Evolutionary conservation across 2,797 vertebrate species (phyloP), one percentile per base, ranked within the genome.

Genomic region (Gymnocypris eckloni): DNA sequence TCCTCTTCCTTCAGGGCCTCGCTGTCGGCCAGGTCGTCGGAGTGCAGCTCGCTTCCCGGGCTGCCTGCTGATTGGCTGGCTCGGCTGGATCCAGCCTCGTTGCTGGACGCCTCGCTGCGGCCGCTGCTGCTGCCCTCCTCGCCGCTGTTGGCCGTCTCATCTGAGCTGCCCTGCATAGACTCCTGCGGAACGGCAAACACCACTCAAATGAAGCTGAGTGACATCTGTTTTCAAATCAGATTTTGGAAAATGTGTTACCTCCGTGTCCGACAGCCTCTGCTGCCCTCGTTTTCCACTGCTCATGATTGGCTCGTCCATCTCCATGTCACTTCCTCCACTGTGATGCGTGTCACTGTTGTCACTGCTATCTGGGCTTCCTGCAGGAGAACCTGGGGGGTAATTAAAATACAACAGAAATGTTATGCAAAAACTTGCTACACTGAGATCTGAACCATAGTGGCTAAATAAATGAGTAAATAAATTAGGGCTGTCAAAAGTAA

Each of bases 321-420:
- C 98, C 92, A 99, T 98, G 92, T 99, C 98, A 79, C 98, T 99
- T 89, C 97, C 98, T 78, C 97, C 98, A 80, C 98, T 99, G 92
- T 98, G 98, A 90, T 99, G 98, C 0, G 98, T 99, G 94, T 99
- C 98, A 64, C 98, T 99, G 93, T 99, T 99, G 93, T 99, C 98
- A 43, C 98, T 99, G 88, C 98, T 99, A 93, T 99, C 98, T 5
- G 98, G 98, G 85, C 98, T 99, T 84, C 96, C 98, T 2, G 97
- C 97, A 10, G 98, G 97, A 3, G 98, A 99, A 91, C 98, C 98
- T 99, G 93, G 12, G 73, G 71, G 33, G 15, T 22, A n/a, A 77
- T 64, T 9, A 28, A 5, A 4, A 64, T 4, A 56, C 41, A 75
- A 4, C 0, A 25, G 18, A 61, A 0, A 22, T 15, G 43, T 52